phyloP scores from a whole-genome alignment of 30 jellyfish, hydroid and myxozoan species.

The Clytia hemisphaerica region DNA sequence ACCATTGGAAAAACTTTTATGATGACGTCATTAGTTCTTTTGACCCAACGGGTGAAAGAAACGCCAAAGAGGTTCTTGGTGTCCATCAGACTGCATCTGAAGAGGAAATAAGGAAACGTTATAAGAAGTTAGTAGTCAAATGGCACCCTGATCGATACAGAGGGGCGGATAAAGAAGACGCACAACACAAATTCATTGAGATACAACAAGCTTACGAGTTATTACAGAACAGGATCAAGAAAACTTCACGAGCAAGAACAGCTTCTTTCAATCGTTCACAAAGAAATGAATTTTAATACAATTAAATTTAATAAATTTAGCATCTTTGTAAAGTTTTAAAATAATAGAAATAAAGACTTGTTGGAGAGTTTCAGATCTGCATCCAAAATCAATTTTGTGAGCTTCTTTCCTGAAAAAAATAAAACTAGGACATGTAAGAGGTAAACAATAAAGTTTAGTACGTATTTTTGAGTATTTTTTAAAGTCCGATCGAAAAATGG shows the following conservation, averaged over 20 bases:
- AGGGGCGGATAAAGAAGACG: constrained; percentile 51
- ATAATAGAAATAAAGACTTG: too few species aligned
- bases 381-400: background rate
- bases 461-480: too few species aligned
- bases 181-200: constrained; percentile 70
- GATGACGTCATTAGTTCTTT: constrained; percentile 77
- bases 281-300: constrained; percentile 13
- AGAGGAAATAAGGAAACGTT: constrained; percentile 61
- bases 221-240: constrained; percentile 25
- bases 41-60: constrained; percentile 95
- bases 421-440: too few species aligned
- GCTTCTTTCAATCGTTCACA: too few species aligned
- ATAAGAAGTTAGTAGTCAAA: constrained; percentile 67
- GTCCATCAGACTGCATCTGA: constrained; percentile 70
- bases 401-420: too few species aligned
- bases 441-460: too few species aligned
- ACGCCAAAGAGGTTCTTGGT: constrained; percentile 72
- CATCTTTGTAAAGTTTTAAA: background rate
- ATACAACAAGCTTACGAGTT: constrained; percentile 82
- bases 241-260: background rate
- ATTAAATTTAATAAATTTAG: background rate
- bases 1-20: constrained; percentile 74
- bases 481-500: too few species aligned
- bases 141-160: constrained; percentile 95
- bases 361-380: background rate